Base-by-base conservation (phyloP, 2,113 vertebrate species). In the Tylochromis polylepis region DNA sequence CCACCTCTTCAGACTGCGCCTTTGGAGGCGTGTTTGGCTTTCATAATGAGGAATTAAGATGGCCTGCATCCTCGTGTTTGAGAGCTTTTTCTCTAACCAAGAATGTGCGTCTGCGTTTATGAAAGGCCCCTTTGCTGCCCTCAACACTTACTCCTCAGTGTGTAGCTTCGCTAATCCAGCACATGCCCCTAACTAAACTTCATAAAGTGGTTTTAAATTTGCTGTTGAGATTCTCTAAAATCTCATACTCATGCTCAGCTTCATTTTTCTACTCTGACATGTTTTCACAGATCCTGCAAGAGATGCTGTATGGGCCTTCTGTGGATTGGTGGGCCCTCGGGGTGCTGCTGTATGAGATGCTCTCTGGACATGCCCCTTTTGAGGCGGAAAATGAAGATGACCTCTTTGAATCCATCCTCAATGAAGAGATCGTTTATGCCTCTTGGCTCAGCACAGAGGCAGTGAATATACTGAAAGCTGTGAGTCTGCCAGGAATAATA, bases 251-350 rank as follows among this genome's bases (percentile, higher is more conserved):
- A n/a, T 55, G 53, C 41, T 34, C 85, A 55, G 70, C 16, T 27
- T 38, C 36, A 84, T 79, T 57, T 20, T 12, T 83, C 8, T 34
- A 27, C 59, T 79, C 53, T 84, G 38, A 81, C 46, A 31, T 87
- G 65, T 88, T 51, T 81, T 70, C 90, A 46, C 90, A 99, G 99
- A 99, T 99, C 92, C 96, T 99, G 34, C 97, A 99, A 93, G 99
- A 99, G 94, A 97, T 99, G 98, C 95, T 97, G 12, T 99, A 99
- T 0, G 98, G 98, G n/a, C 97, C 98, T 0, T 98, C 98, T 0
- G 99, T 99, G 6, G 98, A 99, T 89, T 99, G 99, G 99, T 99
- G 99, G 99, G 98, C 99, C 1, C 98, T 99, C 84, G 99, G 99
- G 0, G 98, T 99, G 89, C 94, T 99, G 51, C 96, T 99, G 6